Evolutionary conservation across 2,113 vertebrate genomes (phyloP).

Genomic region (Passer domesticus): DNA sequence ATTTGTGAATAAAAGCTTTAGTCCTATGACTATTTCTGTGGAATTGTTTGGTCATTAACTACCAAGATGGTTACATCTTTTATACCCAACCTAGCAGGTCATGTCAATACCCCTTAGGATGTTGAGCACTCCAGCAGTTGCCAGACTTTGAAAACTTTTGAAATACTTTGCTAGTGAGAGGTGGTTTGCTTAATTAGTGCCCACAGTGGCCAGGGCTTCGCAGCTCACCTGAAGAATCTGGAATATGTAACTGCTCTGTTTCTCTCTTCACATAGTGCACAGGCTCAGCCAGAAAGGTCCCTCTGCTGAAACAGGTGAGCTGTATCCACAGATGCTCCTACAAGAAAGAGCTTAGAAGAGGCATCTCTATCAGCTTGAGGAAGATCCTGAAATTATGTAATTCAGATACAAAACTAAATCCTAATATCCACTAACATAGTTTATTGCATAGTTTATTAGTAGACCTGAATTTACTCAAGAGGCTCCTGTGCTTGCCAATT

Average conservation of each 20-base stretch:
- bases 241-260: background rate
- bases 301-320: background rate
- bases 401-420: background rate
- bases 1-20: background rate
- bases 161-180: background rate
- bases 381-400: background rate
- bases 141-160: background rate
- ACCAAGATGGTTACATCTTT: background rate
- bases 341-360: background rate
- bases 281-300: background rate
- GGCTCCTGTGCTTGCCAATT: background rate
- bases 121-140: background rate
- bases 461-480: background rate
- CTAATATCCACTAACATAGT: background rate
- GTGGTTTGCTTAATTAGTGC: background rate
- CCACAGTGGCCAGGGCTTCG: background rate
- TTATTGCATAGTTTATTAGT: background rate
- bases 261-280: background rate
- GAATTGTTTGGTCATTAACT: background rate
- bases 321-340: background rate
- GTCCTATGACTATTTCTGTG: background rate
- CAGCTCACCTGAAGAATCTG: background rate
- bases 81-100: background rate
- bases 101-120: fast-evolving
- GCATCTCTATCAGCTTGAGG: background rate